Percentiles rank a stretch among this genome's conserved stretches.
Evolutionary conservation across 2,888 invertebrate genomes (phyloP).

Genomic region (Herminia tarsipennalis): DNA sequence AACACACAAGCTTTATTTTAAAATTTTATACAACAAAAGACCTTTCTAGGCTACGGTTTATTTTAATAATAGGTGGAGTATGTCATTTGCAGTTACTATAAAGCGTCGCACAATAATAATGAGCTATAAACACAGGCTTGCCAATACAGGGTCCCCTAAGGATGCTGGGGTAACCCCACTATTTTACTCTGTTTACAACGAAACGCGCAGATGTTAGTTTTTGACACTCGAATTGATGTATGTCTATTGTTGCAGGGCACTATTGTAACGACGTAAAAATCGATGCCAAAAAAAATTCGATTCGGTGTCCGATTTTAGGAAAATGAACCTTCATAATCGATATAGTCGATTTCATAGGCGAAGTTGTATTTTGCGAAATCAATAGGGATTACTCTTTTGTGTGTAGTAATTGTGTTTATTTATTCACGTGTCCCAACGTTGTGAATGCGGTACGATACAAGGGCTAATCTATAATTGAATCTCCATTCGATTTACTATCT

Average conservation of each 20-base stretch:
- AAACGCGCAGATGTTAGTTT: slow-evolving; percentile 84
- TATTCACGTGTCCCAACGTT: slow-evolving; percentile 81
- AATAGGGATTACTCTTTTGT: slow-evolving; percentile 81
- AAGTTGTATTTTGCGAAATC: slow-evolving; percentile 72
- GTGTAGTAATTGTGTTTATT: slow-evolving; percentile 82
- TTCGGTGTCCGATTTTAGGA: slow-evolving; percentile 68
- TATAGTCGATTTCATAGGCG: slow-evolving; percentile 62
- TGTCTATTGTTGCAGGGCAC: slow-evolving; percentile 72
- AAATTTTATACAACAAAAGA: slow-evolving; percentile 70
- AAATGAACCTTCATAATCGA: slow-evolving; percentile 67
- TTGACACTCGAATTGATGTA: slow-evolving; percentile 85
- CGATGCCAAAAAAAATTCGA: slow-evolving; percentile 69
- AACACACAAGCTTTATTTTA: slow-evolving; percentile 62
- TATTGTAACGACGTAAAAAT: slow-evolving; percentile 76
- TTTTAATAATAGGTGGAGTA: slow-evolving; percentile 81
- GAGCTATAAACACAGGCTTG: slow-evolving; percentile 81
- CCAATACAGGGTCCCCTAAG: slow-evolving; percentile 69
- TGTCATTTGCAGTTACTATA: slow-evolving; percentile 82
- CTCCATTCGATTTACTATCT: slow-evolving; percentile 79
- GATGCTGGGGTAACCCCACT: slow-evolving; percentile 69
- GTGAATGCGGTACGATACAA: slow-evolving; percentile 78
- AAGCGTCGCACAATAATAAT: slow-evolving; percentile 81
- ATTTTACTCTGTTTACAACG: slow-evolving; percentile 79
- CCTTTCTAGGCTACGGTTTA: slow-evolving; percentile 69
- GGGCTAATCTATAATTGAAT: slow-evolving; percentile 85